phyloP scores from a whole-genome alignment of 1,140 invertebrate genomes.

The Asobara japonica region DNA sequence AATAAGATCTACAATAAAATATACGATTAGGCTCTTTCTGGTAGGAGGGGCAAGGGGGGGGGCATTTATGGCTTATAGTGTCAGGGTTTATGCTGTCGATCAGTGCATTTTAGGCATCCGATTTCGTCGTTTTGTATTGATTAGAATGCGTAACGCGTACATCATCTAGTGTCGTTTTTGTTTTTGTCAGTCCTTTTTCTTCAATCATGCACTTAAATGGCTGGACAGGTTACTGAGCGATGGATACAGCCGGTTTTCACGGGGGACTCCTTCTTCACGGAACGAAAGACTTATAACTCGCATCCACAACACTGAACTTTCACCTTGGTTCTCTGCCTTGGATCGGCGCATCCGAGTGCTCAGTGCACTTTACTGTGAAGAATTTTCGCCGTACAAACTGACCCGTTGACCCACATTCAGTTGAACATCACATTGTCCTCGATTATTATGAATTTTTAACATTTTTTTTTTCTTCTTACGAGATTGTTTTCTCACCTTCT shows the following conservation, averaged over 20 bases:
- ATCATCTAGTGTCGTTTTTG: not conserved
- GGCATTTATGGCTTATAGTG: constrained; percentile 1
- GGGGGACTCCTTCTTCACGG: not conserved
- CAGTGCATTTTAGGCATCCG: not conserved
- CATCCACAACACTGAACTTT: constrained; percentile 27
- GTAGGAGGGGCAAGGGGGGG: not conserved
- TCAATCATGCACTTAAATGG: not conserved
- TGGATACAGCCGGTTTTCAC: not conserved
- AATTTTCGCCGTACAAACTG: constrained; percentile 13
- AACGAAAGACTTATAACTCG: no score
- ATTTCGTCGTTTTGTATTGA: not conserved
- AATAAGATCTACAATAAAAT: not conserved
- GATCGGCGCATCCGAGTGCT: not conserved
- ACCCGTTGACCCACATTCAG: constrained; percentile 30
- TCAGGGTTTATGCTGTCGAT: constrained; percentile 5
- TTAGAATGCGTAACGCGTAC: not conserved
- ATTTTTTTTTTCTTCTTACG: not conserved
- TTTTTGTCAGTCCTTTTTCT: not conserved
- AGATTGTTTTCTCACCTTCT: not conserved
- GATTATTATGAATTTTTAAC: constrained; percentile 1
- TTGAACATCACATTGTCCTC: constrained; percentile 10
- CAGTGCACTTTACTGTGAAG: constrained; percentile 15
- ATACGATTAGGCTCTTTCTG: not conserved
- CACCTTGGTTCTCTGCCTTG: constrained; percentile 16
- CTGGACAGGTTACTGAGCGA: not conserved